Percentiles rank a stretch among this genome's conserved stretches.
phyloP scores from a whole-genome alignment of 1,140 invertebrate species.

The Chelonus insularis region DNA sequence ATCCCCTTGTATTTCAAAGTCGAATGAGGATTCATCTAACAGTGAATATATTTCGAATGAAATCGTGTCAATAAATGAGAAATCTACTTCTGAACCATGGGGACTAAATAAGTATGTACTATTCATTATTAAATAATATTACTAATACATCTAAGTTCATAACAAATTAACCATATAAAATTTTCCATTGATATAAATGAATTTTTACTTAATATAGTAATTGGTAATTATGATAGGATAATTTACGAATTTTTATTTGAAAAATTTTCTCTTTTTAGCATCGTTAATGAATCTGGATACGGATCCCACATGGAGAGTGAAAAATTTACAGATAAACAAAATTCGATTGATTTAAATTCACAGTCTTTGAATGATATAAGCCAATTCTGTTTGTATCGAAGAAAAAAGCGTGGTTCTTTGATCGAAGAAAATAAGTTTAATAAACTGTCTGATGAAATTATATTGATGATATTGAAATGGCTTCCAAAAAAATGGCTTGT shows the following conservation, averaged over 20 bases:
- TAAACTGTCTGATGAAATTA: conserved; percentile 79
- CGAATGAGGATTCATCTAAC: no score
- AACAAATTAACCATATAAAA: no score
- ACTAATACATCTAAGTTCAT: no score
- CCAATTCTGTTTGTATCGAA: conserved; percentile 47
- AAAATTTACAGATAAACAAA: conserved; percentile 41
- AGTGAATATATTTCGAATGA: no score
- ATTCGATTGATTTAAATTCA: conserved; percentile 27
- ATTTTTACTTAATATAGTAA: no score
- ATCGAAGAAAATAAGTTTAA: conserved; percentile 63
- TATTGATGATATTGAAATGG: conserved; percentile 81
- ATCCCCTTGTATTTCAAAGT: conserved; percentile 38
- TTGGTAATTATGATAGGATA: conserved; percentile 35
- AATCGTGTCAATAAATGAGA: no score
- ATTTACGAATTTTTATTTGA: no score
- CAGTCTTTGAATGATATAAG: conserved; percentile 41
- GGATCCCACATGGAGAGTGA: conserved; percentile 42
- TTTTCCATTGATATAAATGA: no score
- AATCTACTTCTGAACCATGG: no score
- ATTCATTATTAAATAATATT: no score
- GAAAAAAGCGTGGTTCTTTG: conserved; percentile 47
- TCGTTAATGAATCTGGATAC: conserved; percentile 48
- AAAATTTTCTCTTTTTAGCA: no score
- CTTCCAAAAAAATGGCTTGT: conserved; percentile 76
- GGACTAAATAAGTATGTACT: no score